Evolutionary conservation across 2,888 invertebrate genomes (phyloP), one percentile per base, ranked within the genome.

Genomic region (Watsonalla cultraria): DNA sequence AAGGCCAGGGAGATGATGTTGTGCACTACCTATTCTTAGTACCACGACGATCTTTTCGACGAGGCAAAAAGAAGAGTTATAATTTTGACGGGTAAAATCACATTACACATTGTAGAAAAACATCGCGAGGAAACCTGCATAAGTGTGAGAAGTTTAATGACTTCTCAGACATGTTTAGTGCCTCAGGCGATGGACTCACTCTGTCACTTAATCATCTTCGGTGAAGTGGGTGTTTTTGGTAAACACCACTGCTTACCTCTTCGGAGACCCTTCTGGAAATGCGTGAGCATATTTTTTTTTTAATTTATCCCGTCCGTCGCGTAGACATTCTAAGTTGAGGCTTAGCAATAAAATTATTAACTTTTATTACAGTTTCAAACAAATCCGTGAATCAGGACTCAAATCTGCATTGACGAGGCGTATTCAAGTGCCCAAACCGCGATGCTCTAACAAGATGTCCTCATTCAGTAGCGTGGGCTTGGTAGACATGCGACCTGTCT

Each of bases 381-480:
- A 90, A 55, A 78, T 94, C 47, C 90, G 85, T 24, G 94, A 94
- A 67, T 86, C 84, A 0, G 94, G 94, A 0, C 68, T 94, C 6
- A 90, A 91, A 46, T 68, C 77, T 0, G 81, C 74, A 0, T 45
- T 82, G 0, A 66, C 66, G 13, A 68, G 63, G 0, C 80, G 86
- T 0, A 53, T 79, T 4, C 75, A 72, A 49, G 74, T 78, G 0
- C 72, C 74, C 0, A 83, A 80, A 57, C 88, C 88, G 0, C 71
- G 61, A 5, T 88, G 88, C 58, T 54, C 65, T 0, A 61, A 70
- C 45, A 74, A 69, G 42, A 62, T 68, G 7, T 55, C 81, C 0
- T 64, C 80, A 0, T 92, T 92, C 68, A 79, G 86, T 55, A 92
- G 90, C 56, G 92, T 92, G 7, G 92, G 92, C 0, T 63, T 91